Evolutionary conservation across 37 sponge, comb jelly and placozoan species (phyloP).

Genomic region (Chondrosia reniformis): DNA sequence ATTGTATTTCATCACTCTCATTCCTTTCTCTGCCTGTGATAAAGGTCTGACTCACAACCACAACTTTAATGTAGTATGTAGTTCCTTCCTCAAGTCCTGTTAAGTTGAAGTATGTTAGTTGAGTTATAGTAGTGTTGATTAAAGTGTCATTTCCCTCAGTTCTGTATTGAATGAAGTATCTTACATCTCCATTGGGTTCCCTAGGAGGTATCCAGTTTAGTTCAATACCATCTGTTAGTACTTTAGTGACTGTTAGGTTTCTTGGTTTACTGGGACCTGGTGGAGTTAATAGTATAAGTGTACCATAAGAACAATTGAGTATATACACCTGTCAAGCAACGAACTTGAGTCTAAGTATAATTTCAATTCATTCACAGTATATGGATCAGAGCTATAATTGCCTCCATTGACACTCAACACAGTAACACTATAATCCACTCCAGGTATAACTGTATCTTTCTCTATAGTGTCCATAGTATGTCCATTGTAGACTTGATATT

Average conservation of each 20-base stretch:
- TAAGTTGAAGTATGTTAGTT: conserved; percentile 16
- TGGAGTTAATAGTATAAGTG: not conserved
- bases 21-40: not conserved
- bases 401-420: not conserved
- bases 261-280: not conserved
- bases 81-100: conserved; percentile 15
- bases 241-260: not conserved
- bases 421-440: not conserved
- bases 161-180: not conserved
- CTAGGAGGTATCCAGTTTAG: conserved; percentile 20
- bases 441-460: not conserved
- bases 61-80: conserved; percentile 23
- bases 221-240: not conserved
- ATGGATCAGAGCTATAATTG: not conserved
- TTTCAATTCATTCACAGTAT: not conserved
- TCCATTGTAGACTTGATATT: not conserved
- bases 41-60: conserved; percentile 12
- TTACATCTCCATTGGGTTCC: conserved; percentile 10
- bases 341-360: no score
- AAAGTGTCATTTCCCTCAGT: no score
- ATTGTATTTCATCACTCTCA: not conserved
- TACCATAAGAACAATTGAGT: no score
- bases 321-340: no score
- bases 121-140: not conserved
- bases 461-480: no score